Evolutionary conservation across 2,888 invertebrate species (phyloP).

Genomic region (Limnephilus marmoratus): DNA sequence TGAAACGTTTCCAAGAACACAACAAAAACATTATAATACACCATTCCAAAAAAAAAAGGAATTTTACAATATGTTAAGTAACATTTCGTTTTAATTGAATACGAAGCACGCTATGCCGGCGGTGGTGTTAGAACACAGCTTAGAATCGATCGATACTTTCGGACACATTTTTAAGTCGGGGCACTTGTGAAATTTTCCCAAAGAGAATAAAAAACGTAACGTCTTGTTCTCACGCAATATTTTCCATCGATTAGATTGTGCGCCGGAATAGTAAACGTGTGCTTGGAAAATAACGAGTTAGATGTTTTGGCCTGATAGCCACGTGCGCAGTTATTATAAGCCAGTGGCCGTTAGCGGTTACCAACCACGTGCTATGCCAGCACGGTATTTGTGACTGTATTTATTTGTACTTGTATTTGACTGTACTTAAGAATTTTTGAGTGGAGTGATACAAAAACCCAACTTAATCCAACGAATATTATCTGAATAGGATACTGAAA

Average conservation of each 20-base stretch:
- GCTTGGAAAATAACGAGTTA: slow-evolving; percentile 28
- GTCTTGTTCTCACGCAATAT: slow-evolving; percentile 36
- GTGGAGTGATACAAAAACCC: not conserved
- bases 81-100: slow-evolving; percentile 43
- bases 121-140: slow-evolving; percentile 14
- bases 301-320: slow-evolving; percentile 25
- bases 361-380: not conserved
- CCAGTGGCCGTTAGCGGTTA: not conserved
- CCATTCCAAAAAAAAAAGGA: not conserved
- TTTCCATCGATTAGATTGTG: slow-evolving; percentile 26
- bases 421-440: not conserved
- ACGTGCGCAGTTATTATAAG: slow-evolving; percentile 35
- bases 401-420: not conserved
- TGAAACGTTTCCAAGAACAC: not conserved
- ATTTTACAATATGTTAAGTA: slow-evolving; percentile 22
- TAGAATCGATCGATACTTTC: slow-evolving; percentile 40
- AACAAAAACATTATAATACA: not conserved
- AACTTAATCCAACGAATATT: not conserved
- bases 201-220: slow-evolving; percentile 33
- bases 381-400: not conserved
- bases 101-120: slow-evolving; percentile 16
- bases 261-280: slow-evolving; percentile 36
- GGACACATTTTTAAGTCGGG: slow-evolving; percentile 40
- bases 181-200: slow-evolving; percentile 43
- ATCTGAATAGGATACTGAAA: not conserved